A percentile compares a stretch with the other conserved stretches of the same genome.
Evolutionary conservation across 92 coral and sea anemone genomes (phyloP).

Genomic region (Pocillopora meandrina): DNA sequence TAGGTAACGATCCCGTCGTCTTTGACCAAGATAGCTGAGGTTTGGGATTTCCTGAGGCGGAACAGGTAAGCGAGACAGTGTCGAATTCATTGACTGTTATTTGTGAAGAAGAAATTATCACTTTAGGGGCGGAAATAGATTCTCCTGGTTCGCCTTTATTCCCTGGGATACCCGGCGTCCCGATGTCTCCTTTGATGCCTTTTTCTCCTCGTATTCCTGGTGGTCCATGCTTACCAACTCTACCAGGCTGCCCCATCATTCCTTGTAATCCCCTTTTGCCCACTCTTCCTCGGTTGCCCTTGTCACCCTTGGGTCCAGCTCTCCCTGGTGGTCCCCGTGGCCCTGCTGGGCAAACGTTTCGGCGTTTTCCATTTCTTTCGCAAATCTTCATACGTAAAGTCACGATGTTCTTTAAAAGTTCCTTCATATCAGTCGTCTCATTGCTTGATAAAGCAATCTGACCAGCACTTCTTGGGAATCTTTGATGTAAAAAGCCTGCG

Average conservation of each 20-base stretch:
- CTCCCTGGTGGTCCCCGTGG: background rate
- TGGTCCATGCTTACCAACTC: background rate
- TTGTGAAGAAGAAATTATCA: background rate
- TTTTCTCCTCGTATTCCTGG: constrained; percentile 14
- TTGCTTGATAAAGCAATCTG: background rate
- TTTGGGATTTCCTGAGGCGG: constrained; percentile 9
- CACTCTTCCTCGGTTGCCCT: constrained; percentile 1
- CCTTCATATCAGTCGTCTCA: background rate
- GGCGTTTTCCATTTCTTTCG: background rate
- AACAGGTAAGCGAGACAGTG: background rate
- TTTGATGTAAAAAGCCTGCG: too few species aligned
- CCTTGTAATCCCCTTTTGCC: background rate
- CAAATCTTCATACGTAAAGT: background rate
- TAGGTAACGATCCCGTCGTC: background rate
- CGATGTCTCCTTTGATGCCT: constrained; percentile 1
- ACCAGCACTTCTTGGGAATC: background rate
- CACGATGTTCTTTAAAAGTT: background rate
- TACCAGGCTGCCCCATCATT: background rate
- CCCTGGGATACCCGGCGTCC: constrained; percentile 7
- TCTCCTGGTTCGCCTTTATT: constrained; percentile 12
- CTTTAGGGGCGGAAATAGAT: constrained; percentile 3
- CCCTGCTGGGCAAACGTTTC: background rate
- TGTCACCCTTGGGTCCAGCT: too few species aligned
- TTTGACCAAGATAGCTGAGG: background rate
- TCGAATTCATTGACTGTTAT: constrained; percentile 7